Conservation (phyloP, 2,113 vertebrate genomes). For the Lamprologus speciosus region DNA sequence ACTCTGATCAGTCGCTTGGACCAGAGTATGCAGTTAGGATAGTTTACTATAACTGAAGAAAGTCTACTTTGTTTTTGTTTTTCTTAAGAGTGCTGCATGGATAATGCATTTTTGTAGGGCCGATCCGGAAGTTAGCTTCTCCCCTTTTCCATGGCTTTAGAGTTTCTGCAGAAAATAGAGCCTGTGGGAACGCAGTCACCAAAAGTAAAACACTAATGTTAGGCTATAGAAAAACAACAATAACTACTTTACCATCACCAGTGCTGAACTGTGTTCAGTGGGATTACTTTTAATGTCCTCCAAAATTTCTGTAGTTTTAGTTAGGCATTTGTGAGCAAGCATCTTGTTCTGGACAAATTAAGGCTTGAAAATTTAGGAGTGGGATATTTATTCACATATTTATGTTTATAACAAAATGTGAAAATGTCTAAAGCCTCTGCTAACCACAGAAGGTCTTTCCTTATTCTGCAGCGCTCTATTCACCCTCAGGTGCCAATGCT, state of each 20-base stretch:
- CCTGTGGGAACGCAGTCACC: background rate
- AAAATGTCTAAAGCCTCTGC: background rate
- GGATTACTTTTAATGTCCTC: background rate
- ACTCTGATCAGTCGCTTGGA: constrained; percentile 80
- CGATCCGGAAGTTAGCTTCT: background rate
- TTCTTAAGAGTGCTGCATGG: background rate
- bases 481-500: background rate
- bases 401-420: background rate
- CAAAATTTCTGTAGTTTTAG: background rate
- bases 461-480: background rate
- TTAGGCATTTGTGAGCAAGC: background rate
- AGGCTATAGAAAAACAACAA: background rate
- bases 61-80: background rate
- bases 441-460: background rate
- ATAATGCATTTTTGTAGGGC: background rate
- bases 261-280: background rate
- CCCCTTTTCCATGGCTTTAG: background rate
- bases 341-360: background rate
- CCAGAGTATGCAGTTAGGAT: constrained; percentile 69
- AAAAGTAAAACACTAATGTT: background rate
- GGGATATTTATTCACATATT: background rate
- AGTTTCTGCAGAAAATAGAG: background rate
- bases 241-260: background rate
- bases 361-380: background rate
- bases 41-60: background rate